phyloP scores from a whole-genome alignment of 2,888 invertebrate genomes.

The Drosophila falleni region DNA sequence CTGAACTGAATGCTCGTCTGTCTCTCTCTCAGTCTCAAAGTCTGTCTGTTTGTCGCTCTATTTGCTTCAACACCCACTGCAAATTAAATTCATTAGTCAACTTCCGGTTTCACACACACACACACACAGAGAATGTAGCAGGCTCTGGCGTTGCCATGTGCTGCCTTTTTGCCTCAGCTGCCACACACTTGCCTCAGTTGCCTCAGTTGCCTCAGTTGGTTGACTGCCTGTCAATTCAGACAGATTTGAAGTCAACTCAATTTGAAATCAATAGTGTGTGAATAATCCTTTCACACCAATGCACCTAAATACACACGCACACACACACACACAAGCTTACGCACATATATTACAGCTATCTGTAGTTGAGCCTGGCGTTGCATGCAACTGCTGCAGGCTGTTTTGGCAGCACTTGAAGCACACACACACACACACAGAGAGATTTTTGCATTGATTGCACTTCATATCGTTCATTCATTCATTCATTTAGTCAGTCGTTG shows the following conservation, averaged over 20 bases:
- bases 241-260: constrained; percentile 85
- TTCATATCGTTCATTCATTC: constrained; percentile 71
- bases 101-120: constrained; percentile 72
- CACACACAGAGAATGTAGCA: constrained; percentile 1
- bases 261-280: constrained; percentile 86
- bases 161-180: constrained; percentile 33
- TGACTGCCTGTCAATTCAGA: constrained; percentile 82
- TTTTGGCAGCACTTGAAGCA: constrained; percentile 64
- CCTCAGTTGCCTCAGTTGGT: constrained; percentile 30
- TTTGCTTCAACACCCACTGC: constrained; percentile 83
- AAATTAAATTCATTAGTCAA: constrained; percentile 84
- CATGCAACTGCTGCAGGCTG: constrained; percentile 35
- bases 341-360: neutral
- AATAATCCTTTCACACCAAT: constrained; percentile 83
- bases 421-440: constrained; percentile 54
- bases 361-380: constrained; percentile 1
- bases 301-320: constrained; percentile 47
- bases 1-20: neutral
- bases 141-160: constrained; percentile 58
- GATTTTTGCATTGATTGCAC: constrained; percentile 83
- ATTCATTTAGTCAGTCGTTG: constrained; percentile 42
- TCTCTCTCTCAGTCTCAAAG: too few relatives aligned
- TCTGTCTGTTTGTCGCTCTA: constrained; percentile 68
- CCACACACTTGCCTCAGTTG: constrained; percentile 9
- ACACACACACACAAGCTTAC: constrained; percentile 9